Evolutionary conservation across 2,888 invertebrate genomes (phyloP).

Genomic region (Zygothrica quintamaculata): DNA sequence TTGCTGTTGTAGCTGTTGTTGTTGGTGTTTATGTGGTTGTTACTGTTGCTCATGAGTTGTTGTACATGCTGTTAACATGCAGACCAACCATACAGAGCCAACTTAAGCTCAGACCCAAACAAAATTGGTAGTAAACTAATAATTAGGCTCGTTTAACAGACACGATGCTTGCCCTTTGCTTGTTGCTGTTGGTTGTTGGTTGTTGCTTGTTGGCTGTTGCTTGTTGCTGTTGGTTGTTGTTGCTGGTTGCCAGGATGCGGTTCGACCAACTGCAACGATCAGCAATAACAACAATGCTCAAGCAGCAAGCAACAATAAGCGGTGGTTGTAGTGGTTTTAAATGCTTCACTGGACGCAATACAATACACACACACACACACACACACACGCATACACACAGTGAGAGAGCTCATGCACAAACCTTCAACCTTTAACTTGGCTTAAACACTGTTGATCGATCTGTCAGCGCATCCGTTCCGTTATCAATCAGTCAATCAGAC

Average conservation of each 20-base stretch:
- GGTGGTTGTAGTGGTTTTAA: slow-evolving; percentile 23
- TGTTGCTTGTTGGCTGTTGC: slow-evolving; percentile 10
- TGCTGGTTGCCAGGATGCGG: slow-evolving; percentile 44
- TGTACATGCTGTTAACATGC: slow-evolving; percentile 77
- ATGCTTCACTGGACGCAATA: slow-evolving; percentile 39
- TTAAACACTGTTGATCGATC: slow-evolving; percentile 59
- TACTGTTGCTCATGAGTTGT: slow-evolving; percentile 60
- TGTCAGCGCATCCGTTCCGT: slow-evolving; percentile 65
- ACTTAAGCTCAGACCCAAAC: slow-evolving; percentile 2
- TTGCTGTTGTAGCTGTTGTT: slow-evolving; percentile 34
- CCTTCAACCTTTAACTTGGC: slow-evolving; percentile 73
- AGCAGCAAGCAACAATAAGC: too few species aligned
- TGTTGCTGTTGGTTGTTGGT: too few species aligned
- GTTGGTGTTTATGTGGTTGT: slow-evolving; percentile 28
- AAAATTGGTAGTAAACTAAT: slow-evolving; percentile 83
- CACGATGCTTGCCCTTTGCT: slow-evolving; percentile 42
- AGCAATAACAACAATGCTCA: slow-evolving; percentile 28
- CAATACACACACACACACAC: slow-evolving; percentile 17
- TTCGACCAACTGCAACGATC: slow-evolving; percentile 8
- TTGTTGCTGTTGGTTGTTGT: too few species aligned
- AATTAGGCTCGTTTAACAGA: slow-evolving; percentile 79
- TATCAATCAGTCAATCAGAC: slow-evolving; percentile 7
- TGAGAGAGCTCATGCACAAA: too few species aligned
- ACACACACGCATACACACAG: background rate
- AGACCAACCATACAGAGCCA: slow-evolving; percentile 20